Conservation (phyloP, 2,888 invertebrate species). For the Hybos culiciformis region DNA sequence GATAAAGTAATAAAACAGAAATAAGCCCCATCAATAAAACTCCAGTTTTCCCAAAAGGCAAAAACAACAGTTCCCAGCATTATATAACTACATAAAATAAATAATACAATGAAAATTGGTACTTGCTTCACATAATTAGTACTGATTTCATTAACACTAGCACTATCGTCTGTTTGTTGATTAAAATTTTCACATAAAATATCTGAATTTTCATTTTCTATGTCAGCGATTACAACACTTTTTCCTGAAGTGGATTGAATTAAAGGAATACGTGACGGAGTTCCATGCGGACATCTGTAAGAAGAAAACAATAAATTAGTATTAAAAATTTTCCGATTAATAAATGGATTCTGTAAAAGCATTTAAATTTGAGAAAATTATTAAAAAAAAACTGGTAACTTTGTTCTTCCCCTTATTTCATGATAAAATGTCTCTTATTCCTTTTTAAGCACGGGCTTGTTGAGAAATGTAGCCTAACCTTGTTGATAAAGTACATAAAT, state of each 20-base stretch:
- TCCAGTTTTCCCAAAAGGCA: conserved; percentile 69
- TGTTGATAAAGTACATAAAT: too few relatives aligned
- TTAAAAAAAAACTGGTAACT: too few relatives aligned
- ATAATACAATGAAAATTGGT: conserved; percentile 48
- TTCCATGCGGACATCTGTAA: conserved; percentile 45
- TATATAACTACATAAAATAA: conserved; percentile 58
- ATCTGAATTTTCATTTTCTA: not conserved
- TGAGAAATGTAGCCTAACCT: too few relatives aligned
- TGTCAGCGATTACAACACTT: not conserved
- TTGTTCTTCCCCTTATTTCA: too few relatives aligned
- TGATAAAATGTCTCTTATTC: too few relatives aligned
- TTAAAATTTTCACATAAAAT: conserved; percentile 13
- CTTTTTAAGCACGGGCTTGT: too few relatives aligned
- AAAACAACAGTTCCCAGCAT: conserved; percentile 63
- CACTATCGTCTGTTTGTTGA: conserved; percentile 6
- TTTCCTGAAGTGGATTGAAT: conserved; percentile 38
- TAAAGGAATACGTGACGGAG: conserved; percentile 62
- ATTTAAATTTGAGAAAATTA: too few relatives aligned
- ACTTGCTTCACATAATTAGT: too few relatives aligned
- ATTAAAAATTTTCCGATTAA: not conserved
- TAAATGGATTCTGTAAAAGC: too few relatives aligned
- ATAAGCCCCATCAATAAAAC: conserved; percentile 66
- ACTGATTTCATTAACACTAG: conserved; percentile 13
- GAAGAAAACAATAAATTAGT: conserved; percentile 2
- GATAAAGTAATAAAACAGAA: conserved; percentile 75